phyloP scores from a whole-genome alignment of 2,113 vertebrate genomes.

The Corythaeola cristata region DNA sequence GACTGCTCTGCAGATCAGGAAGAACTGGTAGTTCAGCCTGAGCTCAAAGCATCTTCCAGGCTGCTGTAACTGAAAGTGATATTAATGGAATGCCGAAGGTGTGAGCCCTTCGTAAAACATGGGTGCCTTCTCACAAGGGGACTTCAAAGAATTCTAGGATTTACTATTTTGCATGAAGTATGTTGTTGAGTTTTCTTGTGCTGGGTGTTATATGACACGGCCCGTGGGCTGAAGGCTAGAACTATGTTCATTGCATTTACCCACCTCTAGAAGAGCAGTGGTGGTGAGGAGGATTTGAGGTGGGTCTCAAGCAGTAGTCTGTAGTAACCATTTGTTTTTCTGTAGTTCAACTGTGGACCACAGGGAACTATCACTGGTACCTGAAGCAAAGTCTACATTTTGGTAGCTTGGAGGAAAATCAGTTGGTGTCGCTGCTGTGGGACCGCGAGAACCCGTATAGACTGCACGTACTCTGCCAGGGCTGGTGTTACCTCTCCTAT shows the following conservation, averaged over 20 bases:
- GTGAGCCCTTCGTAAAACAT: not conserved
- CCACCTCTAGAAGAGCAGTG: not conserved
- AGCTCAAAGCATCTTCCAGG: not conserved
- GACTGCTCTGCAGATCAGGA: not conserved
- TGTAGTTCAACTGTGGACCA: slow-evolving; percentile 93
- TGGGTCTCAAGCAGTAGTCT: not conserved
- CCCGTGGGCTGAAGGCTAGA: not conserved
- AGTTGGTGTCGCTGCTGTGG: slow-evolving; percentile 85
- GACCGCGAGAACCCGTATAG: slow-evolving; percentile 80
- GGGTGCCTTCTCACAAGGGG: not conserved
- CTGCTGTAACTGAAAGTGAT: not conserved
- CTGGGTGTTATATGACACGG: not conserved
- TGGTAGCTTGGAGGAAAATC: slow-evolving; percentile 66
- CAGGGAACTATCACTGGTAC: slow-evolving; percentile 97
- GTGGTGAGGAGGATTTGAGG: not conserved
- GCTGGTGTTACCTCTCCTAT: slow-evolving; percentile 84
- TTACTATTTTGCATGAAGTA: not conserved
- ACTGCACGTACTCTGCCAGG: slow-evolving; percentile 81
- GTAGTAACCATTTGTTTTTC: not conserved
- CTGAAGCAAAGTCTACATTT: slow-evolving; percentile 93
- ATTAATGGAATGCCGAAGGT: not conserved
- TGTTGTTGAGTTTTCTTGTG: not conserved
- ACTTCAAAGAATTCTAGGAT: not conserved
- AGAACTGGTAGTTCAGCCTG: not conserved
- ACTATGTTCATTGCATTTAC: not conserved